A percentile compares a stretch with the other conserved stretches of the same genome.
phyloP scores from a whole-genome alignment of 2,888 invertebrate genomes.

The Eudemis profundana region DNA sequence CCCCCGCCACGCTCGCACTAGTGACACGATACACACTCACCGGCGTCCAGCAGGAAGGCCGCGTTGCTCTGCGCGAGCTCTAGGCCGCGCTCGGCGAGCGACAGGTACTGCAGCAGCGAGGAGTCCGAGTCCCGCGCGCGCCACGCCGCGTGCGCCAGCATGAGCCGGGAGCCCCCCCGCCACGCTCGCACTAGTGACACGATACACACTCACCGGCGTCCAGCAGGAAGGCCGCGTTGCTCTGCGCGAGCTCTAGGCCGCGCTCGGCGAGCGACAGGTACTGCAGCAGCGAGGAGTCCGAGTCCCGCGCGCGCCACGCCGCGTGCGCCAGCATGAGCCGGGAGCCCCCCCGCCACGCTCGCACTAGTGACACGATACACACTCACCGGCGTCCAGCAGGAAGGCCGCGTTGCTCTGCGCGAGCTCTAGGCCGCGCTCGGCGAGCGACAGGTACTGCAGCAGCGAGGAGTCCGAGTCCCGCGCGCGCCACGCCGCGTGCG shows the following conservation, averaged over 20 bases:
- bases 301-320: constrained; percentile 92
- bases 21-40: too few relatives aligned
- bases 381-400: constrained; percentile 89
- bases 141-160: constrained; percentile 80
- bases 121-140: constrained; percentile 89
- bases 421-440: not conserved
- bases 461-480: not conserved
- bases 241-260: constrained; percentile 99
- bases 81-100: constrained; percentile 97
- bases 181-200: not conserved
- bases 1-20: too few relatives aligned
- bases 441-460: not conserved
- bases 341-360: constrained; percentile 96
- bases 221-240: constrained; percentile 97
- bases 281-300: constrained; percentile 93
- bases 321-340: constrained; percentile 96
- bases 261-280: constrained; percentile 97
- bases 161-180: constrained; percentile 93
- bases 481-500: constrained; percentile 87
- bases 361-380: constrained; percentile 84
- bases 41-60: constrained; percentile 95
- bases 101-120: constrained; percentile 95
- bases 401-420: constrained; percentile 97
- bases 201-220: constrained; percentile 86
- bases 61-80: constrained; percentile 99